phyloP scores from a whole-genome alignment of 1,140 invertebrate species.

The Vanessa atalanta region DNA sequence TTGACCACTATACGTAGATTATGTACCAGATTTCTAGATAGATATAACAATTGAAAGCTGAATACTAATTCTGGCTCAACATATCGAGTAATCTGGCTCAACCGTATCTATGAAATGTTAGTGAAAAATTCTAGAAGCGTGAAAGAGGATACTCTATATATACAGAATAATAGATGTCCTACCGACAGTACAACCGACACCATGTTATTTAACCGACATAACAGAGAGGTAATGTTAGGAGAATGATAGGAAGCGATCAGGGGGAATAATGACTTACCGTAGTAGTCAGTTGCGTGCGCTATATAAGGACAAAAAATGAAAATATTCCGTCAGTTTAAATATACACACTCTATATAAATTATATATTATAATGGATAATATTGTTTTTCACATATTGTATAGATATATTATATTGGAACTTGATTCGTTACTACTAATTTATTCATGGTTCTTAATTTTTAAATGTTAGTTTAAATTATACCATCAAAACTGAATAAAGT shows the following conservation, averaged over 20 bases:
- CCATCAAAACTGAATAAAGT: conserved; percentile 2
- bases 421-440: neutral
- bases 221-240: conserved; percentile 53
- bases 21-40: conserved; percentile 66
- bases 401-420: conserved; percentile 3
- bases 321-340: conserved; percentile 69
- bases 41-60: conserved; percentile 7
- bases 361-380: conserved; percentile 2
- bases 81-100: conserved; percentile 35
- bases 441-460: neutral
- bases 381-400: neutral
- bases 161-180: conserved; percentile 51
- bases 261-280: conserved; percentile 97
- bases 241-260: conserved; percentile 74
- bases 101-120: conserved; percentile 66
- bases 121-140: conserved; percentile 77
- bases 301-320: conserved; percentile 86
- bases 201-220: conserved; percentile 57
- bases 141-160: conserved; percentile 68
- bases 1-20: conserved; percentile 45
- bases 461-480: neutral
- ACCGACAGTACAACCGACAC: conserved; percentile 65
- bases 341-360: conserved; percentile 46
- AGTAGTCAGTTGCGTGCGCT: conserved; percentile 99
- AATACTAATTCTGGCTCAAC: neutral